Percentiles rank a stretch among this genome's conserved stretches.
These are phyloP conservation scores for Cantharis rufa DNA, from an alignment of 2,888 invertebrate genomes.

Conservation along the genomic window DNA sequence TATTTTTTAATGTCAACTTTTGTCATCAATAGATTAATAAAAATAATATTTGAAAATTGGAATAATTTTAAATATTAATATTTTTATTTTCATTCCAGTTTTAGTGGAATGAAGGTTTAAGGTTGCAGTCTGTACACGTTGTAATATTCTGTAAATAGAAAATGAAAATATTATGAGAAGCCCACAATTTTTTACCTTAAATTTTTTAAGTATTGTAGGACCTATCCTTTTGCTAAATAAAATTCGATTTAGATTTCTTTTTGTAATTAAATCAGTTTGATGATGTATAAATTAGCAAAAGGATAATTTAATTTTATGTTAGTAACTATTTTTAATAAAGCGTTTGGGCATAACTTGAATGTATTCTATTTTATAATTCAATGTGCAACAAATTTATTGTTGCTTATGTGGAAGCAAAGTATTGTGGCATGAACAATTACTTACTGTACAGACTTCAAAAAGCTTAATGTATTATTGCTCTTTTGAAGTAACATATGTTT, in stretches of 20 bases:
- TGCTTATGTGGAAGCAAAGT: not conserved
- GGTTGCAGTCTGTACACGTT: conserved; percentile 54
- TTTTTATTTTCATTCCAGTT: conserved; percentile 53
- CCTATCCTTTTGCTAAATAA: not conserved
- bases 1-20: conserved; percentile 55
- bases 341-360: conserved; percentile 9
- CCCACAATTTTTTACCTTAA: not conserved
- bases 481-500: conserved; percentile 45
- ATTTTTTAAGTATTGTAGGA: not conserved
- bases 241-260: conserved; percentile 2
- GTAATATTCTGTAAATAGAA: conserved; percentile 48
- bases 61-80: conserved; percentile 31
- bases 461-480: conserved; percentile 57
- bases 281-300: conserved; percentile 1
- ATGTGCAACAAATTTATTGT: not conserved
- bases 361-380: not conserved
- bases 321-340: conserved; percentile 5
- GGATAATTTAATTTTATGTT: conserved; percentile 13
- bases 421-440: conserved; percentile 44
- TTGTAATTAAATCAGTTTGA: not conserved
- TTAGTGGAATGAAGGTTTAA: conserved; percentile 54
- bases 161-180: not conserved
- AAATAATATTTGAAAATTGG: conserved; percentile 29
- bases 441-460: conserved; percentile 55
- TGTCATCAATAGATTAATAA: conserved; percentile 25